Percentiles rank a stretch among this genome's conserved stretches.
These are phyloP conservation scores for Drosophila arizonae DNA, from an alignment of 1,140 invertebrate genomes.

Conservation along the genomic window DNA sequence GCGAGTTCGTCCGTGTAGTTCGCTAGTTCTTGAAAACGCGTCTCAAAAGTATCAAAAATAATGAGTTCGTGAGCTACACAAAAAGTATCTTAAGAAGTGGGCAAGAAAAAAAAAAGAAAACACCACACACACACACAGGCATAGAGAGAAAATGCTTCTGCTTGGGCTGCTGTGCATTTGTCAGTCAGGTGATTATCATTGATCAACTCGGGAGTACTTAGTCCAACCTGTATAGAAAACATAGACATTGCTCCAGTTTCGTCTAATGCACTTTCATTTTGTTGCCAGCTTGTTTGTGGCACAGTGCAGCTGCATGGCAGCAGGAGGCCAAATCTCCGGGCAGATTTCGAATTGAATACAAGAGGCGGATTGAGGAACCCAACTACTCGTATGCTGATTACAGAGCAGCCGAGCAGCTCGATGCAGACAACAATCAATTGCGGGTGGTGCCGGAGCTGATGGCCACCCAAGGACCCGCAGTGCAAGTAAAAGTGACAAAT, in stretches of 20 bases:
- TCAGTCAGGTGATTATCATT: slow-evolving; percentile 71
- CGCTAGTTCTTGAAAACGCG: slow-evolving; percentile 6
- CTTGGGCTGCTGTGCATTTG: slow-evolving; percentile 46
- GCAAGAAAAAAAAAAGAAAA: background rate
- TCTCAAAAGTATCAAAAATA: background rate
- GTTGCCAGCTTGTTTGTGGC: slow-evolving; percentile 73
- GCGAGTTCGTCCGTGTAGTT: slow-evolving; percentile 18
- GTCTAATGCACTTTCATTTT: slow-evolving; percentile 71
- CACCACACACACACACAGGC: no score
- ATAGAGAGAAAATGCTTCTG: slow-evolving; percentile 19
- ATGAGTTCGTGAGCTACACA: slow-evolving; percentile 11
- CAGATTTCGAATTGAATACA: slow-evolving; percentile 13
- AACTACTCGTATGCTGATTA: slow-evolving; percentile 57
- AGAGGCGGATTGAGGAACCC: slow-evolving; percentile 5
- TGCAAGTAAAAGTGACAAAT: slow-evolving; percentile 80
- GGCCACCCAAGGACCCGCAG: slow-evolving; percentile 50
- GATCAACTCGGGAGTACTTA: slow-evolving; percentile 14
- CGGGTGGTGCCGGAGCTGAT: slow-evolving; percentile 19
- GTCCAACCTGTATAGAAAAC: no score
- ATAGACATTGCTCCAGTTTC: slow-evolving; percentile 27
- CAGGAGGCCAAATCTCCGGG: slow-evolving; percentile 27
- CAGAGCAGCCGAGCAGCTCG: slow-evolving; percentile 40
- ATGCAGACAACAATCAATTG: slow-evolving; percentile 75
- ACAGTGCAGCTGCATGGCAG: slow-evolving; percentile 59
- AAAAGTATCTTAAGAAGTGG: slow-evolving; percentile 8